These are phyloP conservation scores for Collichthys lucidus DNA, from an alignment of 2,113 vertebrate species.

Conservation along the genomic window DNA sequence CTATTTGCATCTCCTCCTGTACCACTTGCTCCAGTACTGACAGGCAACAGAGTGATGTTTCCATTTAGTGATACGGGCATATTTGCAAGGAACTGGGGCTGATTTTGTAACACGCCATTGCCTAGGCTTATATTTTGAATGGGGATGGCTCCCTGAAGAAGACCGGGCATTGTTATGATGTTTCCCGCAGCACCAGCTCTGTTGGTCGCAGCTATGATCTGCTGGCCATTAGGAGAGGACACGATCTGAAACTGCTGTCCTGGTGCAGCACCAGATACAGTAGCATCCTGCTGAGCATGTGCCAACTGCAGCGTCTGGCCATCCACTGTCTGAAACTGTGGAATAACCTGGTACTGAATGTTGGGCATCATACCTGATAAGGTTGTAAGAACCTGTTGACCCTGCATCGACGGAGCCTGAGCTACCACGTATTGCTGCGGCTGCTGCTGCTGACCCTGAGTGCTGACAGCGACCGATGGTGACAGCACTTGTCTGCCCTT, in stretches of 20 bases:
- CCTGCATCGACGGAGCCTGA: conserved; percentile 87
- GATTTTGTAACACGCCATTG: conserved; percentile 90
- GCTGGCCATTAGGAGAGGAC: conserved; percentile 90
- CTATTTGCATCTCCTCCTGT: conserved; percentile 59
- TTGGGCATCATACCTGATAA: conserved; percentile 92
- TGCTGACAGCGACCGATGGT: conserved; percentile 72
- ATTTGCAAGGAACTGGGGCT: conserved; percentile 93
- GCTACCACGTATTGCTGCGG: conserved; percentile 89
- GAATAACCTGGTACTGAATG: conserved; percentile 98
- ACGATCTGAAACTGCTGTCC: conserved; percentile 94
- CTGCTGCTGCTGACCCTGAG: conserved; percentile 82
- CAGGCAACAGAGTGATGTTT: conserved; percentile 94
- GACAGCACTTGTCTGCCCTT: conserved; percentile 86
- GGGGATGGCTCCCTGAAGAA: conserved; percentile 94
- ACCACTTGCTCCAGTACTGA: conserved; percentile 85
- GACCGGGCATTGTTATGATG: conserved; percentile 92
- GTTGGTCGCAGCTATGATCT: conserved; percentile 88
- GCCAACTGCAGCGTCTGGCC: conserved; percentile 94
- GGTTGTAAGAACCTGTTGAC: conserved; percentile 92
- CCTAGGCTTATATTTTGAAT: conserved; percentile 92
- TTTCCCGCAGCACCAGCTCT: conserved; percentile 85
- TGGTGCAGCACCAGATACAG: conserved; percentile 56
- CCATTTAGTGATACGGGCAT: conserved; percentile 94
- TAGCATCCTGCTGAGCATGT: conserved; percentile 89
- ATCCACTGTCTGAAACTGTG: conserved; percentile 96